Conservation (phyloP, 2,888 invertebrate species). For the Drosophila testacea region DNA sequence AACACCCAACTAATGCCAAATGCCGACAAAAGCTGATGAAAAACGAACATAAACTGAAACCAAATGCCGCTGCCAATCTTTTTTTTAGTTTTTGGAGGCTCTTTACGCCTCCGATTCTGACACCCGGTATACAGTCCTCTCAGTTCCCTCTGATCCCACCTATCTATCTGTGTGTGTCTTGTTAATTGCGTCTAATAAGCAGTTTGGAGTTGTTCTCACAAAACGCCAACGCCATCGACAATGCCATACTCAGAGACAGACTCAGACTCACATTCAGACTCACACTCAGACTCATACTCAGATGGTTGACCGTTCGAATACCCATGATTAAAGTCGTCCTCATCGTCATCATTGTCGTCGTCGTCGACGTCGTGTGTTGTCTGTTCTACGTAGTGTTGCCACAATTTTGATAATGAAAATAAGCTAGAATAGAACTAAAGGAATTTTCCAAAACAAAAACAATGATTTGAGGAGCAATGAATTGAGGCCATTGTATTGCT, state of each 20-base stretch:
- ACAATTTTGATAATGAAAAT: too few species aligned
- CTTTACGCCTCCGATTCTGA: constrained; percentile 67
- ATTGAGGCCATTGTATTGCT: too few species aligned
- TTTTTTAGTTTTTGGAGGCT: constrained; percentile 25
- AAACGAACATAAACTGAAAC: constrained; percentile 54
- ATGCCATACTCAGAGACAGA: constrained; percentile 8
- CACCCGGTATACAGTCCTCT: constrained; percentile 35
- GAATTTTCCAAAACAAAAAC: too few species aligned
- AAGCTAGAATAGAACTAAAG: too few species aligned
- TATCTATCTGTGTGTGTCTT: constrained; percentile 52
- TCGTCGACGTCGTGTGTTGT: constrained; percentile 29
- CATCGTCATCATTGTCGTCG: constrained; percentile 38
- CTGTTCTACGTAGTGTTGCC: neutral
- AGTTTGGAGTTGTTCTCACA: constrained; percentile 80
- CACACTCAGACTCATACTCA: constrained; percentile 24
- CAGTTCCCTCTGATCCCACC: neutral
- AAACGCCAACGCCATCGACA: constrained; percentile 71
- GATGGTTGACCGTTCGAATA: constrained; percentile 61
- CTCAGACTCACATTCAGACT: constrained; percentile 5
- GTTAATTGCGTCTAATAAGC: constrained; percentile 82
- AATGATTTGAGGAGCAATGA: too few species aligned
- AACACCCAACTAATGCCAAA: constrained; percentile 77
- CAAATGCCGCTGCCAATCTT: constrained; percentile 65
- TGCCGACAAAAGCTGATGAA: constrained; percentile 73
- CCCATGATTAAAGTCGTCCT: constrained; percentile 77